These are phyloP conservation scores for Drosophila diplacantha DNA, from an alignment of 2,888 invertebrate species.

Conservation along the genomic window DNA sequence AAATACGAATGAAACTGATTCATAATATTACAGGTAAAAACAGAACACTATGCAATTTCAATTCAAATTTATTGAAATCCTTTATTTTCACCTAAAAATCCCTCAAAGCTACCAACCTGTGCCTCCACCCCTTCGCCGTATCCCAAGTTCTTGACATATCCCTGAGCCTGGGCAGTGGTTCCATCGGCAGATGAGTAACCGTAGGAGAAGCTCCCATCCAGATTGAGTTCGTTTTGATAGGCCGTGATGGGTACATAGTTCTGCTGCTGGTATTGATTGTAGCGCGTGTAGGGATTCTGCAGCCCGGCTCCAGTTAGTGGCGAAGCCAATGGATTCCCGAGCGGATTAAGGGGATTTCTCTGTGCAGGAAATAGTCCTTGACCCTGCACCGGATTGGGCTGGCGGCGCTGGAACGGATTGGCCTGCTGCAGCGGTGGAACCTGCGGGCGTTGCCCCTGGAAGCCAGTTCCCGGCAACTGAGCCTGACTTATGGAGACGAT, in stretches of 20 bases:
- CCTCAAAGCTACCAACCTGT: constrained; percentile 68
- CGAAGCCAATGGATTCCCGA: constrained; percentile 43
- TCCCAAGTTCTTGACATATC: constrained; percentile 85
- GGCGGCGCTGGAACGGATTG: constrained; percentile 39
- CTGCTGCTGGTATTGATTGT: constrained; percentile 71
- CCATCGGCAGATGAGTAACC: constrained; percentile 88
- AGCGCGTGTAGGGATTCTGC: constrained; percentile 69
- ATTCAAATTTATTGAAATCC: background rate
- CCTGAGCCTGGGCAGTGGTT: constrained; percentile 87
- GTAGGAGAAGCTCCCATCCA: constrained; percentile 77
- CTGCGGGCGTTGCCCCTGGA: constrained; percentile 62
- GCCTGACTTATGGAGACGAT: constrained; percentile 34
- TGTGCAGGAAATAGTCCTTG: constrained; percentile 59
- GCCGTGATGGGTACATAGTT: constrained; percentile 78
- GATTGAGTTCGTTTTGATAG: constrained; percentile 77
- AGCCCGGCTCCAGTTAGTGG: constrained; percentile 37
- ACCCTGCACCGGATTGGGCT: constrained; percentile 33
- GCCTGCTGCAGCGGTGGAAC: constrained; percentile 50
- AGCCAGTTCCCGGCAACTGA: constrained; percentile 60
- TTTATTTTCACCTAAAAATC: background rate
- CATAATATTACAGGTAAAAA: no score
- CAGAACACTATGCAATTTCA: no score
- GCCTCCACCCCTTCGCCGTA: constrained; percentile 82
- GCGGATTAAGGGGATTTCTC: constrained; percentile 47
- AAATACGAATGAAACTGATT: no score